Base-by-base conservation (phyloP, 2,797 vertebrate species). In the Nannoperca obscura region DNA sequence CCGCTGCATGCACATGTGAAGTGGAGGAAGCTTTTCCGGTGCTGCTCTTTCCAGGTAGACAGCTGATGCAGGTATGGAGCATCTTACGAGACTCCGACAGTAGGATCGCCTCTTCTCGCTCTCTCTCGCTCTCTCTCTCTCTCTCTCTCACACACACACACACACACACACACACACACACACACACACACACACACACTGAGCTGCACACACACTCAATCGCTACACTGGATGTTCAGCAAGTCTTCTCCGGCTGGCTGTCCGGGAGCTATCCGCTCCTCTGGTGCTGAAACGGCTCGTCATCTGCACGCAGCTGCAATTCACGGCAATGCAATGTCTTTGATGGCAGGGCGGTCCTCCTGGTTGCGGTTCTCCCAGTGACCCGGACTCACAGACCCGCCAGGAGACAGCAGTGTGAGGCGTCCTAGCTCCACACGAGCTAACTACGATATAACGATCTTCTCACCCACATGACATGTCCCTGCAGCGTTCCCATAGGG, bases 241-340 rank as follows among this genome's bases (percentile, higher is more conserved):
- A 58, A 70, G 58, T 84, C 30, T 46, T 77, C 53, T 62, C 54
- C 0, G 52, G 58, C 63, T 64, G 61, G 5, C 14, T 77, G 13
- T 22, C 72, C 52, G 15, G 88, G 88, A 91, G 86, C 90, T 93
- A 10, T 93, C 89, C 87, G 49, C 80, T 7, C 73, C 74, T 76
- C 80, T 22, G 89, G 89, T 92, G 86, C 91, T 93, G 92, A 92
- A 92, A 76, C 71, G 17, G 63, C 47, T 76, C 62, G 42, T 70
- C 69, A 1, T 69, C 85, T 34, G 50, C 71, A 17, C 57, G 60
- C 72, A 80, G 73, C 79, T 81, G 83, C 66, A 19, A 20, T 49
- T 62, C 65, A 13, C 63, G 76, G 74, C 76, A 65, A 75, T 44
- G 81, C 58, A 19, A 67, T 60, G 64, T 72, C 62, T 84, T 30